These are phyloP conservation scores for Herminia tarsipennalis DNA, from an alignment of 2,888 invertebrate species.

Conservation along the genomic window DNA sequence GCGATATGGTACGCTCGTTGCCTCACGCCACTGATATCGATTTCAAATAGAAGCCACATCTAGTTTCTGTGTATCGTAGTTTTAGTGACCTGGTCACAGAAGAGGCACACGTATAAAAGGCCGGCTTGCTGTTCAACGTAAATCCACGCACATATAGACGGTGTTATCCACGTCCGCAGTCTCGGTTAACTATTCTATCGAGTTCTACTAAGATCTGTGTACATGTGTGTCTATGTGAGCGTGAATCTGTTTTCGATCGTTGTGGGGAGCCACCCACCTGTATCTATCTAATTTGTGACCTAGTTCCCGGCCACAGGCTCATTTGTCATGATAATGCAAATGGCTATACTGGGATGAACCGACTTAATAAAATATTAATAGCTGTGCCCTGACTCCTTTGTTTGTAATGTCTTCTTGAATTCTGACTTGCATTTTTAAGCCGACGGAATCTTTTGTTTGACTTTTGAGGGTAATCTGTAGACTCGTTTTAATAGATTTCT, in stretches of 20 bases:
- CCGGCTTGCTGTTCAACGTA: not conserved
- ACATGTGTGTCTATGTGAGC: too few relatives aligned
- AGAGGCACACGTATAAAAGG: not conserved
- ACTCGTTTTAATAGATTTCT: too few relatives aligned
- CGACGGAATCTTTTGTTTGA: not conserved
- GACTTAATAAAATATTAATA: constrained; percentile 40
- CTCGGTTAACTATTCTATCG: too few relatives aligned
- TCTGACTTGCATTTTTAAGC: constrained; percentile 4
- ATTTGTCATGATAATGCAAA: constrained; percentile 36
- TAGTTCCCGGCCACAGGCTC: constrained; percentile 3
- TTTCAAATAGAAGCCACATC: too few relatives aligned
- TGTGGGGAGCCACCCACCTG: too few relatives aligned
- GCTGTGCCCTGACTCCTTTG: constrained; percentile 1
- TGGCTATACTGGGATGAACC: constrained; percentile 35
- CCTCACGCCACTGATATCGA: too few relatives aligned
- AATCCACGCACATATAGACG: not conserved
- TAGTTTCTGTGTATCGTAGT: not conserved
- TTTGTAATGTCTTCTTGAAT: constrained; percentile 5
- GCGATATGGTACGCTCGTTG: too few relatives aligned
- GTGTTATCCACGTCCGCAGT: too few relatives aligned
- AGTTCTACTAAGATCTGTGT: too few relatives aligned
- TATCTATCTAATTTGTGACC: not conserved
- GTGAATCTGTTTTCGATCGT: too few relatives aligned
- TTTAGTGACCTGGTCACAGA: not conserved
- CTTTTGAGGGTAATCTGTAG: too few relatives aligned